Conservation (phyloP, 2,113 vertebrate genomes). For the Ochotona curzoniae region DNA sequence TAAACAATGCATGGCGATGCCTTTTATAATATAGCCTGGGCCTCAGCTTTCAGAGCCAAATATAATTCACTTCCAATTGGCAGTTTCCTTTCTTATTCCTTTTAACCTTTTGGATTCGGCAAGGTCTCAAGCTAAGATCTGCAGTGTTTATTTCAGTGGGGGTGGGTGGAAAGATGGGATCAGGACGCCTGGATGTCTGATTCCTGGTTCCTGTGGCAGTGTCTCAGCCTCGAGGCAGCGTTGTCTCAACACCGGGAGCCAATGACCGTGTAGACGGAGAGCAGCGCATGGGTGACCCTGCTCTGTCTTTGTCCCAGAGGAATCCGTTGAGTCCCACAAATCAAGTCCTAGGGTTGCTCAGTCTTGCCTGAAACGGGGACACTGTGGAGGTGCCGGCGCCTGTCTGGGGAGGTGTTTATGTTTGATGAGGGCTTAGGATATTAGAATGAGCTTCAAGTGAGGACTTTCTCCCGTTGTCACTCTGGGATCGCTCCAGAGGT, state of each 20-base stretch:
- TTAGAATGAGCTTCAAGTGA: not conserved
- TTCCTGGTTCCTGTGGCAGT: constrained; percentile 37
- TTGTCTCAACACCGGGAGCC: not conserved
- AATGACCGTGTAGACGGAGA: not conserved
- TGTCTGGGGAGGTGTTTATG: not conserved
- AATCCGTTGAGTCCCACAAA: constrained; percentile 72
- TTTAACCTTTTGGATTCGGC: constrained; percentile 89
- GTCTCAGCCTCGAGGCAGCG: not conserved
- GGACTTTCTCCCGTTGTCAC: not conserved
- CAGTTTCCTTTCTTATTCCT: constrained; percentile 88
- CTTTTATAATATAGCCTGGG: constrained; percentile 88
- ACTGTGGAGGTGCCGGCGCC: accelerated
- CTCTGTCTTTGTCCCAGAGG: constrained; percentile 67
- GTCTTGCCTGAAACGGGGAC: not conserved
- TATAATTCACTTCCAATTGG: constrained; percentile 89
- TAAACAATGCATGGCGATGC: constrained; percentile 89
- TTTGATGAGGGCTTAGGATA: not conserved
- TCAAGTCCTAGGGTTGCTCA: not conserved
- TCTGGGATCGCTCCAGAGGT: not conserved
- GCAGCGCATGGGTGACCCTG: not conserved
- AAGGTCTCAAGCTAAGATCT: constrained; percentile 77
- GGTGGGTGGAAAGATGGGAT: constrained; percentile 29
- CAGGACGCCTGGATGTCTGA: constrained; percentile 23
- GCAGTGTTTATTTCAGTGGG: constrained; percentile 61
- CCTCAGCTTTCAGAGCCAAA: constrained; percentile 88